A percentile compares a stretch with the other conserved stretches of the same genome.
These are phyloP conservation scores for Mustela lutreola DNA, from an alignment of 2,113 vertebrate genomes.

Conservation along the genomic window DNA sequence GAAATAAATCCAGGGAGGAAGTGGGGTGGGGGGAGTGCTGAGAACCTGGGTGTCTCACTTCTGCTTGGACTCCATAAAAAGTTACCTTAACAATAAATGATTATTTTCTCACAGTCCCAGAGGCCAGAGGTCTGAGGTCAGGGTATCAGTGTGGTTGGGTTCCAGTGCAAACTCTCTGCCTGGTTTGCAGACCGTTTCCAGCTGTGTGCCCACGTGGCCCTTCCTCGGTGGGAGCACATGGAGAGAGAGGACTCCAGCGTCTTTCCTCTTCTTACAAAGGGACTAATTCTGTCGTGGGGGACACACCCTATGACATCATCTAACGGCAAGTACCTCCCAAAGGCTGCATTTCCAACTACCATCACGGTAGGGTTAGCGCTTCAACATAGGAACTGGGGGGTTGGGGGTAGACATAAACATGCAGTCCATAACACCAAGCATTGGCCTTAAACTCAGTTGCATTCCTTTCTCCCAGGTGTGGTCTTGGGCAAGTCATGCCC, in stretches of 20 bases:
- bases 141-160: neutral
- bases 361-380: too few relatives aligned
- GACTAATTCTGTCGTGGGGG: neutral
- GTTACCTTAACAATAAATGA: neutral
- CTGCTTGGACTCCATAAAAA: neutral
- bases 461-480: neutral
- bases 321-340: neutral
- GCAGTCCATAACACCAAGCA: neutral
- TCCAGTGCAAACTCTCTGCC: neutral
- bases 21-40: too few relatives aligned
- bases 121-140: neutral
- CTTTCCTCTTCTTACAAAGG: neutral
- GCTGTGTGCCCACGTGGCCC: neutral
- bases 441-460: too few relatives aligned
- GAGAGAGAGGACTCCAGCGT: rapidly evolving
- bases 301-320: too few relatives aligned
- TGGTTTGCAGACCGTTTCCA: neutral
- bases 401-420: neutral
- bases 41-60: neutral
- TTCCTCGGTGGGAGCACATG: rapidly evolving
- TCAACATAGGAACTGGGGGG: neutral
- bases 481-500: neutral
- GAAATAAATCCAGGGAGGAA: neutral
- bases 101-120: neutral
- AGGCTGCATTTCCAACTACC: neutral